phyloP scores from a whole-genome alignment of 1,140 invertebrate species.

The Pseudomyrmex concolor region DNA sequence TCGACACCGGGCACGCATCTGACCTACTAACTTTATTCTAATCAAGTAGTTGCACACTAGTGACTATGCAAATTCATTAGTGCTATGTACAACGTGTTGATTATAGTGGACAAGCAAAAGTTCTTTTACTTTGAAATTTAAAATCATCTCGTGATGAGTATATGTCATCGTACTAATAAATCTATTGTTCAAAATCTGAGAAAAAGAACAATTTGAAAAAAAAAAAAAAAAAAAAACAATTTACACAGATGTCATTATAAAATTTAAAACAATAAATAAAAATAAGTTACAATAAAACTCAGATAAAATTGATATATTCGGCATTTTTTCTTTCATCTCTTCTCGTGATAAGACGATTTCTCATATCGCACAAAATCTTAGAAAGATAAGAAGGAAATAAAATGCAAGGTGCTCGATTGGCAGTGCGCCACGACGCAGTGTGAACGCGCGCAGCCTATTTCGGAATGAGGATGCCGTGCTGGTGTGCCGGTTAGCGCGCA shows the following conservation, averaged over 20 bases:
- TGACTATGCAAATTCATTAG: slow-evolving; percentile 21
- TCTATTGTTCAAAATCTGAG: not conserved
- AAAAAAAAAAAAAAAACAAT: not conserved
- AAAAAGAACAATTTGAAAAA: not conserved
- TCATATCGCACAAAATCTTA: not conserved
- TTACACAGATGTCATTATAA: not conserved
- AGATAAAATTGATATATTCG: not conserved
- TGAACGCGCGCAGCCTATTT: slow-evolving; percentile 52
- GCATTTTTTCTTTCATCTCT: not conserved
- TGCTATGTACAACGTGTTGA: not conserved
- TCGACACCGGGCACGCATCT: slow-evolving; percentile 27
- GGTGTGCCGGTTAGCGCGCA: slow-evolving; percentile 69
- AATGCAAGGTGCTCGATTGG: slow-evolving; percentile 21
- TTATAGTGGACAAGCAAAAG: not conserved
- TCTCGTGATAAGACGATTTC: not conserved
- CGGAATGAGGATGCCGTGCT: slow-evolving; percentile 61
- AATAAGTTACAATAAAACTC: not conserved
- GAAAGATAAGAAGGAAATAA: not conserved
- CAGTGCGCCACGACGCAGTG: slow-evolving; percentile 23
- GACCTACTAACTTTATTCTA: slow-evolving; percentile 50
- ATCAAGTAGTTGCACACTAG: slow-evolving; percentile 9
- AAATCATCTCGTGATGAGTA: not conserved
- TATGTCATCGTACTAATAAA: not conserved
- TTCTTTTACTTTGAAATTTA: not conserved
- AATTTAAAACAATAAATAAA: slow-evolving; percentile 4